phyloP scores from a whole-genome alignment of 2,113 vertebrate genomes.

The Phycodurus eques region DNA sequence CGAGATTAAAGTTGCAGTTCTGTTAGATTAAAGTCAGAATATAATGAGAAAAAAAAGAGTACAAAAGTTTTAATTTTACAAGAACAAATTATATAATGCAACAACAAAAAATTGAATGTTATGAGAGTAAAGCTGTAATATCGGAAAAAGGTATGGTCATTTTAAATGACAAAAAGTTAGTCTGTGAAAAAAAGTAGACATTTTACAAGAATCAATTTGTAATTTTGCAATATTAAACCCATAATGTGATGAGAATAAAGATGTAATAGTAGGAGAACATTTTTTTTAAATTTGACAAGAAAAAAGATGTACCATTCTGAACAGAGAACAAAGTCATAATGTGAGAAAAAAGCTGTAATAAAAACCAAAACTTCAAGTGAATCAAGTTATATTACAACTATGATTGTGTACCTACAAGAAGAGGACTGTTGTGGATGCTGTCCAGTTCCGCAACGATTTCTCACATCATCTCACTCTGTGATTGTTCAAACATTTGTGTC shows the following conservation, averaged over 20 bases:
- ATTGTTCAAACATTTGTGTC: too few species aligned
- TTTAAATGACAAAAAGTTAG: too few species aligned
- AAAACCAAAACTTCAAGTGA: too few species aligned
- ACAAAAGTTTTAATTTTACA: not conserved
- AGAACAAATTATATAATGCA: not conserved
- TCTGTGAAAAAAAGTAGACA: too few species aligned
- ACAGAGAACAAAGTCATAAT: not conserved
- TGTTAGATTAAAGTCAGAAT: not conserved
- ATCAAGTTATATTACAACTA: not conserved
- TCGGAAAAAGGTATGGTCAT: not conserved
- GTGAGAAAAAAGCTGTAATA: too few species aligned
- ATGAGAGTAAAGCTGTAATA: not conserved
- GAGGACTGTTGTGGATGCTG: too few species aligned
- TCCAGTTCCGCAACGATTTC: too few species aligned
- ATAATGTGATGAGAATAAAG: not conserved
- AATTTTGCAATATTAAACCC: too few species aligned
- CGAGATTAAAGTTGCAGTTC: not conserved
- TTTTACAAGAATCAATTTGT: too few species aligned
- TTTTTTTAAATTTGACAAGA: not conserved
- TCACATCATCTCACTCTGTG: too few species aligned
- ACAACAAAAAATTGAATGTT: not conserved
- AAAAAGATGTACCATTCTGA: not conserved
- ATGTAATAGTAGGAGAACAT: not conserved
- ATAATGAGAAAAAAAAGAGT: not conserved
- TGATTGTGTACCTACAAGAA: not conserved